Evolutionary conservation across 2,888 invertebrate genomes (phyloP).

Genomic region (Branchellion lobata): DNA sequence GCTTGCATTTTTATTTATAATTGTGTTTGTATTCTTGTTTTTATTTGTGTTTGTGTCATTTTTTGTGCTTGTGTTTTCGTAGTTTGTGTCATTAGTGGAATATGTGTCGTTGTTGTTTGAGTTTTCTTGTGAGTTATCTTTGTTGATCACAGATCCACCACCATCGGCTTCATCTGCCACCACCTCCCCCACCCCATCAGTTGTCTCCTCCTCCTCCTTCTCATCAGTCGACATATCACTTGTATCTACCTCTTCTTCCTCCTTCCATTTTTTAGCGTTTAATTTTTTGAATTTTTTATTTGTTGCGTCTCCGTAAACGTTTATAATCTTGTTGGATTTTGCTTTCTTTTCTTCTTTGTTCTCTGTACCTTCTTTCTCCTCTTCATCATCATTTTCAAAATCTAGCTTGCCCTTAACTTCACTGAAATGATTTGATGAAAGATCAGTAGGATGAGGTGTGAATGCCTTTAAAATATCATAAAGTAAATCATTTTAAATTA

Average conservation of each 20-base stretch:
- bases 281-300: constrained; percentile 15
- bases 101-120: too few species aligned
- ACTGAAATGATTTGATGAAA: too few species aligned
- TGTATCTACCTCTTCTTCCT: constrained; percentile 50
- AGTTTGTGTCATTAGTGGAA: too few species aligned
- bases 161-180: not conserved
- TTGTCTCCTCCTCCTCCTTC: constrained; percentile 15
- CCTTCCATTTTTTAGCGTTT: constrained; percentile 17
- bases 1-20: too few species aligned
- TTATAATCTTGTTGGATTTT: not conserved
- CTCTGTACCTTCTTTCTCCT: not conserved
- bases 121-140: too few species aligned
- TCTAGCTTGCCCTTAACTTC: not conserved
- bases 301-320: not conserved
- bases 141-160: too few species aligned
- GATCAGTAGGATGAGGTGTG: too few species aligned
- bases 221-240: constrained; percentile 36
- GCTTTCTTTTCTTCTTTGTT: not conserved
- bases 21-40: too few species aligned
- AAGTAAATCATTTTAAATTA: too few species aligned
- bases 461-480: too few species aligned
- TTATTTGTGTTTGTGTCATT: too few species aligned
- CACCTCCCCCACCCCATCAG: not conserved
- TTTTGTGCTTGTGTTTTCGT: too few species aligned
- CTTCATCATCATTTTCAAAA: constrained; percentile 4